Conservation (phyloP, 2,113 vertebrate species). For the Anoplopoma fimbria region DNA sequence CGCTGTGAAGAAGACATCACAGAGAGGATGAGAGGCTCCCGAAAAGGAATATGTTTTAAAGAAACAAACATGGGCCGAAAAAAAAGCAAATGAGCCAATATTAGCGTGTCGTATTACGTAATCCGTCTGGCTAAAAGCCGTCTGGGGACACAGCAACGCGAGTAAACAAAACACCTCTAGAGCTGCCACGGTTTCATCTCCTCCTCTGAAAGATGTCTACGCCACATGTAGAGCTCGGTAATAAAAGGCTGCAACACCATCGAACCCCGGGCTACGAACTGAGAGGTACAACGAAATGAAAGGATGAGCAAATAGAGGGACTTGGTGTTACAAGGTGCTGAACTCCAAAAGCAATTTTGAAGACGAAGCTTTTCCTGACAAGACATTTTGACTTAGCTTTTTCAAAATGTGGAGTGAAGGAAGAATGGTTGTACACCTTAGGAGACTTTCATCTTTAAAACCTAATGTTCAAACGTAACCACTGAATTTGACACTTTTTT, state of each 20-base stretch:
- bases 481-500: too few species aligned
- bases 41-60: not conserved
- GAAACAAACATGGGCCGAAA: not conserved
- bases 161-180: constrained; percentile 79
- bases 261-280: not conserved
- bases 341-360: constrained; percentile 34
- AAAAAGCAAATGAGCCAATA: constrained; percentile 29
- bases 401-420: constrained; percentile 27
- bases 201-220: constrained; percentile 55
- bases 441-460: too few species aligned
- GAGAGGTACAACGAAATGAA: not conserved
- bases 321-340: not conserved
- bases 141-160: constrained; percentile 75
- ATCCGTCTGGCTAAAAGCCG: constrained; percentile 51
- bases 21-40: not conserved
- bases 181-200: constrained; percentile 55
- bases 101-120: constrained; percentile 69
- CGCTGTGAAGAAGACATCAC: not conserved
- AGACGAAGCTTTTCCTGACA: constrained; percentile 12
- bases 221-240: constrained; percentile 72
- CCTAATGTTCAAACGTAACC: too few species aligned
- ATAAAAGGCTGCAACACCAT: constrained; percentile 77
- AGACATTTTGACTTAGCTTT: constrained; percentile 20
- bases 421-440: constrained; percentile 24
- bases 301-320: not conserved